Conservation (phyloP, 2,113 vertebrate genomes). For the Periophthalmodon schlosseri region DNA sequence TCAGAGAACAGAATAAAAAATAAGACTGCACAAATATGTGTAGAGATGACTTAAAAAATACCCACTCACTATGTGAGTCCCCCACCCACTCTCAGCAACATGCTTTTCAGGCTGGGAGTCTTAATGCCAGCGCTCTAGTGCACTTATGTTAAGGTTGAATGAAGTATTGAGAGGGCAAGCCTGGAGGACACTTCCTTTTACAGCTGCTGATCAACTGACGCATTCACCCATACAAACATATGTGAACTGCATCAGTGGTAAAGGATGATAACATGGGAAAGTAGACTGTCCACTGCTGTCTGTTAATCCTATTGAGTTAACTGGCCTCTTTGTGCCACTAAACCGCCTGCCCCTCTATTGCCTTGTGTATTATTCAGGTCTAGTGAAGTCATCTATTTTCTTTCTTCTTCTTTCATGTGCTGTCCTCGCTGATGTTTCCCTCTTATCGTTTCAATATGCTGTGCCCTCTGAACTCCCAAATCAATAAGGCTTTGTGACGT, state of each 20-base stretch:
- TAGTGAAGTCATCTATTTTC: conserved; percentile 28
- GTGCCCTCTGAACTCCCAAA: conserved; percentile 53
- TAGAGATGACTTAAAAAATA: conserved; percentile 11
- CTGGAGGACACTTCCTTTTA: conserved; percentile 68
- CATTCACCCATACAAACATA: conserved; percentile 26
- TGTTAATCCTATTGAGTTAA: conserved; percentile 73
- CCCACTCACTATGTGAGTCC: conserved; percentile 5
- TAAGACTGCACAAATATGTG: conserved; percentile 4
- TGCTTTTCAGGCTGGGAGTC: conserved; percentile 42
- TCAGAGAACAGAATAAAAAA: conserved; percentile 14
- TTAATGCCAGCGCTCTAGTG: conserved; percentile 59
- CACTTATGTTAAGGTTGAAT: conserved; percentile 70
- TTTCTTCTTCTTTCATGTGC: conserved; percentile 18
- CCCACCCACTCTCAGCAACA: conserved; percentile 6
- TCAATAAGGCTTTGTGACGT: conserved; percentile 49
- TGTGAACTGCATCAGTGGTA: conserved; percentile 36
- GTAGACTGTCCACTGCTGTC: conserved; percentile 25
- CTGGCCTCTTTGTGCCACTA: conserved; percentile 57
- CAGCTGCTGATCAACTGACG: conserved; percentile 58
- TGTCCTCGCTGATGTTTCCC: conserved; percentile 14
- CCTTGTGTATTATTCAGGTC: conserved; percentile 42
- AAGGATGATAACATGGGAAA: conserved; percentile 30
- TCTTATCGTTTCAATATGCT: conserved; percentile 45
- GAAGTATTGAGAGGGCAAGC: conserved; percentile 68
- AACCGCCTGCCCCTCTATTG: conserved; percentile 49